Percentiles rank a stretch among this genome's conserved stretches.
Conservation (phyloP, 2,888 invertebrate species). For the Petrolisthes manimaculis region DNA sequence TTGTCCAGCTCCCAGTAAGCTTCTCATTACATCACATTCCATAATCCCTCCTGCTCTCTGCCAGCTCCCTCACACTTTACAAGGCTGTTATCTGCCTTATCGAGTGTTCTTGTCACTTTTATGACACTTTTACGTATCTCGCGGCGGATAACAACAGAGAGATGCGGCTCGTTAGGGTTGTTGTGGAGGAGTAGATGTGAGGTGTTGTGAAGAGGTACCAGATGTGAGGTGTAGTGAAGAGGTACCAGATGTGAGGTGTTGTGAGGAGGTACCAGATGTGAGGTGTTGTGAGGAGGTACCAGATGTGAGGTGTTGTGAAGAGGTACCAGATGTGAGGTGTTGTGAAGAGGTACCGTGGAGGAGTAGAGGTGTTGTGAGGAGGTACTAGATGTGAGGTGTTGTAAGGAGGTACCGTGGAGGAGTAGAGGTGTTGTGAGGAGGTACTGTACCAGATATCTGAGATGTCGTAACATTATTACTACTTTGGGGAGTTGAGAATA, state of each 20-base stretch:
- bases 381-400: background rate
- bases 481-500: too few relatives aligned
- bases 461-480: too few relatives aligned
- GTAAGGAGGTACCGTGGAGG: background rate
- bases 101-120: constrained; percentile 32
- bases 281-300: background rate
- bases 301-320: background rate
- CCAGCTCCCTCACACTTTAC: constrained; percentile 17
- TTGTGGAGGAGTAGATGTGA: background rate
- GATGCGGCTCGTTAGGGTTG: background rate
- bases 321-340: background rate
- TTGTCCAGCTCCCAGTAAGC: background rate
- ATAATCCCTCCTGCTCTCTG: background rate
- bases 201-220: background rate
- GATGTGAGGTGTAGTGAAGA: background rate
- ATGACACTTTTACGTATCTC: constrained; percentile 32
- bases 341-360: background rate
- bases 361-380: background rate
- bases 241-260: background rate
- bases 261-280: background rate
- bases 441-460: too few relatives aligned
- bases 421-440: background rate
- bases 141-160: constrained; percentile 25
- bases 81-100: constrained; percentile 30
- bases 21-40: background rate